Evolutionary conservation across 2,113 vertebrate genomes (phyloP), one percentile per base, ranked within the genome.

Genomic region (Bujurquina vittata): DNA sequence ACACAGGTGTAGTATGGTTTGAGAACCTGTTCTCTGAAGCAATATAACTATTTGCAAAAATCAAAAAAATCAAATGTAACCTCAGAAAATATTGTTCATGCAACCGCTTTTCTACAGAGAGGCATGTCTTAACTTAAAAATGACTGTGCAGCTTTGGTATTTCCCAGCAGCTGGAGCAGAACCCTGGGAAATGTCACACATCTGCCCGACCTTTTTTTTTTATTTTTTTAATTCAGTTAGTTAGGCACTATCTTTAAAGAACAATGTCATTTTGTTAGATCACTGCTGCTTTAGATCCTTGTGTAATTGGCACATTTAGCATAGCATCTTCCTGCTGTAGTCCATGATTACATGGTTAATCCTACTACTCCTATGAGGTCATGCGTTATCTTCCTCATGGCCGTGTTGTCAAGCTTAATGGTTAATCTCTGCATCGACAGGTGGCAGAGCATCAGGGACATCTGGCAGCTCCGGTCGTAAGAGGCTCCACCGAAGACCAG

Each of bases 401-500:
- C 81, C 77, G 20, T 26, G 67, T 76, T 72, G 54, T 35, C 73
- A 81, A 84, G 74, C 77, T 94, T 95, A 94, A 94, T 86, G 87
- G 46, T 87, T 95, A 90, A 94, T 95, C 92, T 94, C 77, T 94
- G 72, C 78, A 55, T 89, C 18, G 60, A 92, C 79, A 93, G 88
- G 91, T 94, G 87, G 78, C 79, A 87, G 83, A 62, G 89, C 88
- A 73, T 76, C 94, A 8, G 89, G 58, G 60, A 65, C 90, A 59
- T 85, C 87, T 57, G 86, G 79, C 4, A 88, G 31, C 4, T 84
- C 81, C 52, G 75, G 84, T 60, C 81, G 11, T 75, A 96, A 95
- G 94, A 95, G 94, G 83, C 90, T 95, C 90, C 93, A 94, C 67
- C 94, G 84, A 86, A 95, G 95, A 79, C 96, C 96, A 0, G 97